Conservation (phyloP, 2,797 vertebrate species). For the Falco rusticolus region DNA sequence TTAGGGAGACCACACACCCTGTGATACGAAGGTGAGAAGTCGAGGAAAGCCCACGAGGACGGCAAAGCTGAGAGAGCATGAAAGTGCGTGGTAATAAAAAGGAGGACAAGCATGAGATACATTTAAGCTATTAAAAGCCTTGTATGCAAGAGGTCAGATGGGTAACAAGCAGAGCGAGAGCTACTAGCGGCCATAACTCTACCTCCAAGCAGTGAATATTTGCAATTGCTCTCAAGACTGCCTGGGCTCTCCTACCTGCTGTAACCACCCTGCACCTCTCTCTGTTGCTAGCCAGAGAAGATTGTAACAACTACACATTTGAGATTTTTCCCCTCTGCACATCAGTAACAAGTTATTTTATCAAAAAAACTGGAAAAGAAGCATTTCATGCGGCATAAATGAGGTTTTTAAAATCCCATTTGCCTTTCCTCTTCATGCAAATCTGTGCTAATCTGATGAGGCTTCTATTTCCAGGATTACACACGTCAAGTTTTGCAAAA, state of each 20-base stretch:
- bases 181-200: not conserved
- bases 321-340: not conserved
- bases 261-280: not conserved
- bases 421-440: slow-evolving; percentile 60
- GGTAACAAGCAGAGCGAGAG: not conserved
- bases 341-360: slow-evolving; percentile 43
- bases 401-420: slow-evolving; percentile 71
- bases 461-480: slow-evolving; percentile 68
- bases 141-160: not conserved
- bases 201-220: not conserved
- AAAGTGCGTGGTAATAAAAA: not conserved
- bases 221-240: not conserved
- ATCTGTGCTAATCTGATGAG: slow-evolving; percentile 70
- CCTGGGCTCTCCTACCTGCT: not conserved
- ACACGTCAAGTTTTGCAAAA: slow-evolving; percentile 59
- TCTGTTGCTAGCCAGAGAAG: not conserved
- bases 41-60: not conserved
- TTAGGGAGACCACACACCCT: not conserved
- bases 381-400: slow-evolving; percentile 60
- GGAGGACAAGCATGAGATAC: not conserved
- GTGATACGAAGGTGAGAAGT: not conserved
- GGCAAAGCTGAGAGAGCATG: not conserved
- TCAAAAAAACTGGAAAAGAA: not conserved
- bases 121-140: not conserved
- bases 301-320: not conserved